phyloP scores from a whole-genome alignment of 37 sponge, comb jelly and placozoan species.

The Ianthella basta region DNA sequence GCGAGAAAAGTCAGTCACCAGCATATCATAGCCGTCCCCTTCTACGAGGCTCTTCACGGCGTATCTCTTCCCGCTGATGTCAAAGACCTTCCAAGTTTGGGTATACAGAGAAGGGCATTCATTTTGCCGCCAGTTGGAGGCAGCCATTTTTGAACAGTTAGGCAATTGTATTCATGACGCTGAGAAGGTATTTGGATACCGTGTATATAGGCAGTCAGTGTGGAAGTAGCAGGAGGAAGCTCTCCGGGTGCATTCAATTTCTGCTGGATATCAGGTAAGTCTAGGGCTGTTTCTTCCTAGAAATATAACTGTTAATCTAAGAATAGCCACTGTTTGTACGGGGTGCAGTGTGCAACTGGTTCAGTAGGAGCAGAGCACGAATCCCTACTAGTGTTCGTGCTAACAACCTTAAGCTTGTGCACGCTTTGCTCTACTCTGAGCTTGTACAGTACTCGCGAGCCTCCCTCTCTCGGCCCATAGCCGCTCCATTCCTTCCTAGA shows the following conservation, averaged over 20 bases:
- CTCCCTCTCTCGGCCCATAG: no score
- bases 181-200: neutral
- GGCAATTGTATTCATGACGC: neutral
- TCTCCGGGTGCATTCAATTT: neutral
- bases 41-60: conserved; percentile 56
- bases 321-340: no score
- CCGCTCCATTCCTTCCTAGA: no score
- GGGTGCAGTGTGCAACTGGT: no score
- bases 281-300: no score
- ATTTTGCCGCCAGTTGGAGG: conserved; percentile 38
- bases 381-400: no score
- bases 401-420: no score
- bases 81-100: conserved; percentile 53
- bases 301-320: no score
- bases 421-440: no score
- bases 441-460: no score
- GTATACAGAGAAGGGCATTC: conserved; percentile 18
- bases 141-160: neutral
- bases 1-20: conserved; percentile 35
- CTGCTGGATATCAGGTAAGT: neutral
- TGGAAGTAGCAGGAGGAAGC: neutral
- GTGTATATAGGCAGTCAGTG: neutral
- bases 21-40: conserved; percentile 50
- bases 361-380: no score
- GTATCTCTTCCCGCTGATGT: conserved; percentile 23